phyloP scores from a whole-genome alignment of 2,797 vertebrate species.

The Channa striata region DNA sequence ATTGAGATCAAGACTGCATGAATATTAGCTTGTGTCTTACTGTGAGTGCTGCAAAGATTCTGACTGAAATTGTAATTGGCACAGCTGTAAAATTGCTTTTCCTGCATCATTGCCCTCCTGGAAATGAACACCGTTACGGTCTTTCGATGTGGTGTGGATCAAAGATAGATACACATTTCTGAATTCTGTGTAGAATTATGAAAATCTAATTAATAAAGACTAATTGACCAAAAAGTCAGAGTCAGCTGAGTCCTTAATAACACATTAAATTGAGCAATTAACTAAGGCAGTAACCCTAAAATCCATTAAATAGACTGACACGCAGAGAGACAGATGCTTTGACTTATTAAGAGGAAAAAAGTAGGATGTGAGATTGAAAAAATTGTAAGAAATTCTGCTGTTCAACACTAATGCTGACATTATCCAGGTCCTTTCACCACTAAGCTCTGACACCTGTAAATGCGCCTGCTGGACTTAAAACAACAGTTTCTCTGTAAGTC shows the following conservation, averaged over 20 bases:
- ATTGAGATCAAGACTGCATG: slow-evolving; percentile 17
- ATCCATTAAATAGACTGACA: slow-evolving; percentile 67
- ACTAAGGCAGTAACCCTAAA: slow-evolving; percentile 66
- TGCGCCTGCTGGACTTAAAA: slow-evolving; percentile 55
- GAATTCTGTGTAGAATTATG: slow-evolving; percentile 76
- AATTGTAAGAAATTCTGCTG: slow-evolving; percentile 27
- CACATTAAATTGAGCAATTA: slow-evolving; percentile 77
- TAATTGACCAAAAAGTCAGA: slow-evolving; percentile 79
- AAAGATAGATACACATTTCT: slow-evolving; percentile 63
- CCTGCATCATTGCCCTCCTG: slow-evolving; percentile 60
- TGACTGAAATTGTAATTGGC: slow-evolving; percentile 54
- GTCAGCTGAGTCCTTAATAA: slow-evolving; percentile 79
- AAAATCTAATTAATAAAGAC: slow-evolving; percentile 79
- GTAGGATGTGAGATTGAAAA: slow-evolving; percentile 32
- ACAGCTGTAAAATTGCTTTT: slow-evolving; percentile 65
- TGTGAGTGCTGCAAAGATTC: slow-evolving; percentile 41
- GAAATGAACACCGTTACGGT: slow-evolving; percentile 67
- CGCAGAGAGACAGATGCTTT: slow-evolving; percentile 49
- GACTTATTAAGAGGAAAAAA: slow-evolving; percentile 27
- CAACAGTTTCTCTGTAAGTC: slow-evolving; percentile 34
- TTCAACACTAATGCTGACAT: slow-evolving; percentile 42
- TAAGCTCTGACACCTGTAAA: slow-evolving; percentile 45
- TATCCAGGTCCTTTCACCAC: slow-evolving; percentile 42
- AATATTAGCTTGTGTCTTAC: slow-evolving; percentile 47
- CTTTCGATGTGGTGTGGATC: slow-evolving; percentile 66